A percentile compares a stretch with the other conserved stretches of the same genome.
Conservation (phyloP, 2,797 vertebrate genomes). For the Hydrocynus forskahlii region DNA sequence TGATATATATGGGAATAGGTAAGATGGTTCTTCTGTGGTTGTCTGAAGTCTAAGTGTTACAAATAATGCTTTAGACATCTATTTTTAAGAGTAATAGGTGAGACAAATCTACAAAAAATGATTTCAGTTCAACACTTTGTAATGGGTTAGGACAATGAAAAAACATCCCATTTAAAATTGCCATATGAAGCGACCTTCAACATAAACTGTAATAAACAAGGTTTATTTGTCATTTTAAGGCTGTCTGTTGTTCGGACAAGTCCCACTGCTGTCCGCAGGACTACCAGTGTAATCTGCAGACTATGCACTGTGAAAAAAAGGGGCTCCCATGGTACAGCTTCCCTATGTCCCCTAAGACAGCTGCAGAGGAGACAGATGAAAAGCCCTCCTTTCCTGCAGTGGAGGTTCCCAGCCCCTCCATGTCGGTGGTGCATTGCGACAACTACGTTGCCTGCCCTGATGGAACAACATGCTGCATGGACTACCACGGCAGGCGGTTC, state of each 20-base stretch:
- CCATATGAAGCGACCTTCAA: background rate
- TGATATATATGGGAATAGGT: too few species aligned
- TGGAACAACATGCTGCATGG: conserved; percentile 71
- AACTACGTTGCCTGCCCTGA: conserved; percentile 48
- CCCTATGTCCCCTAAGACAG: conserved; percentile 56
- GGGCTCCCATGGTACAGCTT: conserved; percentile 56
- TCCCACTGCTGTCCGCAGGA: conserved; percentile 73
- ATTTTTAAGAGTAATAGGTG: too few species aligned
- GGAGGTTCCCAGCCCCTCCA: conserved; percentile 22
- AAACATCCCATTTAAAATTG: background rate
- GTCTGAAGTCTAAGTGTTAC: too few species aligned
- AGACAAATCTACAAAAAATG: background rate
- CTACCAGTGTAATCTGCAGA: conserved; percentile 60
- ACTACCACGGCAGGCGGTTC: conserved; percentile 61
- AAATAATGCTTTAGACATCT: background rate
- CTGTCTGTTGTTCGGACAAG: conserved; percentile 74
- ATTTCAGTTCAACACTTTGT: too few species aligned
- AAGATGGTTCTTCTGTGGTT: background rate
- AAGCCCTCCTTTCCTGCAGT: conserved; percentile 2
- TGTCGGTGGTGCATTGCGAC: conserved; percentile 65
- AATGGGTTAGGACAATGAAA: too few species aligned
- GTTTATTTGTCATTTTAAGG: conserved; percentile 59
- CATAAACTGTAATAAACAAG: background rate
- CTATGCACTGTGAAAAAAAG: conserved; percentile 60
- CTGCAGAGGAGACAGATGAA: conserved; percentile 20